These are phyloP conservation scores for Autographa gamma DNA, from an alignment of 2,888 invertebrate species.

Conservation along the genomic window DNA sequence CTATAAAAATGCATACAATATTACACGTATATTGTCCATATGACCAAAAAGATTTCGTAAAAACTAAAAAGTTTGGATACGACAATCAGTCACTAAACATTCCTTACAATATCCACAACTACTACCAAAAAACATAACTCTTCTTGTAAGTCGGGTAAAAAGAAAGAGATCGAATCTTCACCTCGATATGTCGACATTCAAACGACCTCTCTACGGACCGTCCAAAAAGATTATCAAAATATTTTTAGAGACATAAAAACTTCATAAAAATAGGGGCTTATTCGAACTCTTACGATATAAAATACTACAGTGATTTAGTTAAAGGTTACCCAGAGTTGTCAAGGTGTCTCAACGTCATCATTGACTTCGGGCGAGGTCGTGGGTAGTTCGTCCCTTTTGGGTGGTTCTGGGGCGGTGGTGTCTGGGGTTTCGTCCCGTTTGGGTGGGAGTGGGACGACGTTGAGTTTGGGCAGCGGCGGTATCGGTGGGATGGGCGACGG, in stretches of 20 bases:
- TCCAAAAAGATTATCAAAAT: constrained; percentile 59
- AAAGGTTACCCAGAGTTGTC: constrained; percentile 39
- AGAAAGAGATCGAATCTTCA: constrained; percentile 46
- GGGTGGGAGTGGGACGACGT: constrained; percentile 51
- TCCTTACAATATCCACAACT: constrained; percentile 6
- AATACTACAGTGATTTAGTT: constrained; percentile 25
- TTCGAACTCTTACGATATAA: constrained; percentile 8
- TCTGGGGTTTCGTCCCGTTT: constrained; percentile 28
- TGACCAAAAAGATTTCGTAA: background rate
- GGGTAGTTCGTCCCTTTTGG: constrained; percentile 35
- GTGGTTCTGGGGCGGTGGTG: constrained; percentile 36
- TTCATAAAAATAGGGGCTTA: constrained; percentile 34
- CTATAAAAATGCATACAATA: background rate
- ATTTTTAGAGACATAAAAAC: constrained; percentile 38
- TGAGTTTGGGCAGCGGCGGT: constrained; percentile 75
- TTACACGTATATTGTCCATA: background rate
- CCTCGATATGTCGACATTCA: constrained; percentile 19
- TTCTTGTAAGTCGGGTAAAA: too few relatives aligned
- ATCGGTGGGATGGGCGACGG: constrained; percentile 69
- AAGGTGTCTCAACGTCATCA: constrained; percentile 33
- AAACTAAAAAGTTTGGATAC: background rate
- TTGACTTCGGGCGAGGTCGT: background rate
- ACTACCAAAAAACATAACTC: constrained; percentile 22
- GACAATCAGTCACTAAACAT: background rate
- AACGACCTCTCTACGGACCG: constrained; percentile 18